A percentile compares a stretch with the other conserved stretches of the same genome.
Conservation (phyloP, 2,113 vertebrate genomes). For the Anolis carolinensis region DNA sequence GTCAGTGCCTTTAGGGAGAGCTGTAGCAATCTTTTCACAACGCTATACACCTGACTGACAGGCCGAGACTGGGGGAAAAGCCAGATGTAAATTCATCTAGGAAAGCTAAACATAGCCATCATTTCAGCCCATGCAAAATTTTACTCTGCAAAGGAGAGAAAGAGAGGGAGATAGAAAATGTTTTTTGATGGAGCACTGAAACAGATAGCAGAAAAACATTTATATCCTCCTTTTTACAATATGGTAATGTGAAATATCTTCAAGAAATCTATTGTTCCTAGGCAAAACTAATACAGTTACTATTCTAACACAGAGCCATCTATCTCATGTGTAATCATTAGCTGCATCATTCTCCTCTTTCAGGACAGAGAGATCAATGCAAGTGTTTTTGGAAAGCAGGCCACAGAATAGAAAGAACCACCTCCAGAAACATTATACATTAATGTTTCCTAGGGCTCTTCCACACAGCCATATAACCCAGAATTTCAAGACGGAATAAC, state of each 20-base stretch:
- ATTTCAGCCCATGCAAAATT: conserved; percentile 13
- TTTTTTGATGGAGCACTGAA: conserved; percentile 35
- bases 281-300: conserved; percentile 9
- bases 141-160: neutral
- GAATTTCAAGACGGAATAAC: too few relatives aligned
- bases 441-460: conserved; percentile 19
- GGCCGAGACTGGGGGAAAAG: neutral
- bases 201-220: conserved; percentile 39
- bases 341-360: conserved; percentile 30
- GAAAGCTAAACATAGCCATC: conserved; percentile 19
- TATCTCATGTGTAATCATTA: neutral
- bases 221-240: neutral
- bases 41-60: neutral
- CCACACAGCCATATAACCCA: too few relatives aligned
- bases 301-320: conserved; percentile 32
- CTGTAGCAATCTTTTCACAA: conserved; percentile 34
- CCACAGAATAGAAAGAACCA: neutral
- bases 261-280: conserved; percentile 36
- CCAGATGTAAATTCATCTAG: conserved; percentile 6
- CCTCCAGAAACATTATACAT: conserved; percentile 1
- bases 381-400: neutral
- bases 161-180: neutral
- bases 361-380: neutral
- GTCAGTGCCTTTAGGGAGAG: neutral
- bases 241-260: conserved; percentile 32